Base-by-base conservation (phyloP, 2,797 vertebrate species). In the Borostomias antarcticus region DNA sequence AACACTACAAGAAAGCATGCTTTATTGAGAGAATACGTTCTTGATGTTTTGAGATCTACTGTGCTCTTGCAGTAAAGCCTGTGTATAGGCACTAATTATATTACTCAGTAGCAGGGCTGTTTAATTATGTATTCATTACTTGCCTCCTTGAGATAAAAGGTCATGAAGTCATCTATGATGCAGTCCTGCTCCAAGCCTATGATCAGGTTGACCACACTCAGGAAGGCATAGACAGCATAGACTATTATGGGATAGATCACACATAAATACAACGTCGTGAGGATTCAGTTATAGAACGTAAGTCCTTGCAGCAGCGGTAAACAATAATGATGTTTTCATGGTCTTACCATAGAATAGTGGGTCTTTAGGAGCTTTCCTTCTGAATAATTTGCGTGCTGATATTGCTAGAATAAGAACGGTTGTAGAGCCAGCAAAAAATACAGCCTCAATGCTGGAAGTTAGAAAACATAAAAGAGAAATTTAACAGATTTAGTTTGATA, bases 111-210 rank as follows among this genome's bases (percentile, higher is more conserved):
- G 37, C 13, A 45, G 40, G n/a, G n/a, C n/a, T 45, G 4, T 45
- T n/a, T n/a, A 45, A n/a, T 45, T 45, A 13, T n/a, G 15, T 45
- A 45, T n/a, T 45, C 43, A 28, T 3, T 43, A 79, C 82, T 84
- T 92, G 93, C 96, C 94, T 97, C 90, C 91, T 93, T 95, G 62
- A 98, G 81, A 82, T 97, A 98, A 87, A 95, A 92, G 0, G 93
- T 95, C 91, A 98, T 93, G 88, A 97, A 98, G 80, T 95, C 95
- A 58, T 98, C 96, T 25, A 98, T 96, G 82, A 98, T 87, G 68
- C 95, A 95, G 76, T 98, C 96, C 69, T 98, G 96, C 82, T 98
- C 95, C 73, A 98, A 86, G 32, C 94, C 96, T 47, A 95, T 94
- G 83, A 98, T 97, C 74, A 98, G 91, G 79, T 94, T 96, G 80